Evolutionary conservation across 1,140 invertebrate genomes (phyloP).

Genomic region (Lasioglossum baleicum): DNA sequence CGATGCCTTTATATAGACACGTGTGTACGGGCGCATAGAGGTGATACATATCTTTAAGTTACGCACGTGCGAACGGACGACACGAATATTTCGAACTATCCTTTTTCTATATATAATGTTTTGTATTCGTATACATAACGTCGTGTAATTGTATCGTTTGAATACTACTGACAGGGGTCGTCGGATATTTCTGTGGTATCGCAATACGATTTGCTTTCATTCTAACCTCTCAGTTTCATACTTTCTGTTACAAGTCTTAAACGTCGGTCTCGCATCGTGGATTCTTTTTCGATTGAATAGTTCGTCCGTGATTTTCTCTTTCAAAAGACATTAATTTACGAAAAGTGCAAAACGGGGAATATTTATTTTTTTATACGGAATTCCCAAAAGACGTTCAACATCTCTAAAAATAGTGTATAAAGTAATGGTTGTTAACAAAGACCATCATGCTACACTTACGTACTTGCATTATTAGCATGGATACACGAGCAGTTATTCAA

Average conservation of each 20-base stretch:
- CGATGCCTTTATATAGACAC: conserved; percentile 34
- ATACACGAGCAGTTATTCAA: not conserved
- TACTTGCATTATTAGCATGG: not conserved
- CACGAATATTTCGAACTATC: not conserved
- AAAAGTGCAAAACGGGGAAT: not conserved
- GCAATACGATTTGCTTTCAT: not conserved
- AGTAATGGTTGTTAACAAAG: not conserved
- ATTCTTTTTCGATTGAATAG: not conserved
- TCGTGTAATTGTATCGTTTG: not conserved
- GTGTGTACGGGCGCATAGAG: not conserved
- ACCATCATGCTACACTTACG: not conserved
- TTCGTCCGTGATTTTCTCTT: not conserved
- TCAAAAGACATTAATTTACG: not conserved
- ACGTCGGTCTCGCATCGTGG: not conserved
- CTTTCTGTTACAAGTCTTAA: not conserved
- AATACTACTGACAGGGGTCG: not conserved
- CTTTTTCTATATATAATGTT: not conserved
- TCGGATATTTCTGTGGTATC: not conserved
- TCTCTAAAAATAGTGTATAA: conserved; percentile 10
- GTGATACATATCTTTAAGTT: conserved; percentile 8
- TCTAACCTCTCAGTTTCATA: conserved; percentile 25
- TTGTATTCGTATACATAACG: not conserved
- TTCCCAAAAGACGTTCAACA: not conserved
- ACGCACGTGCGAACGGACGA: conserved; percentile 2
- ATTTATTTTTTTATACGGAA: not conserved